Conservation (phyloP, 64 coral and sea anemone species). For the Stichodactyla helianthus region DNA sequence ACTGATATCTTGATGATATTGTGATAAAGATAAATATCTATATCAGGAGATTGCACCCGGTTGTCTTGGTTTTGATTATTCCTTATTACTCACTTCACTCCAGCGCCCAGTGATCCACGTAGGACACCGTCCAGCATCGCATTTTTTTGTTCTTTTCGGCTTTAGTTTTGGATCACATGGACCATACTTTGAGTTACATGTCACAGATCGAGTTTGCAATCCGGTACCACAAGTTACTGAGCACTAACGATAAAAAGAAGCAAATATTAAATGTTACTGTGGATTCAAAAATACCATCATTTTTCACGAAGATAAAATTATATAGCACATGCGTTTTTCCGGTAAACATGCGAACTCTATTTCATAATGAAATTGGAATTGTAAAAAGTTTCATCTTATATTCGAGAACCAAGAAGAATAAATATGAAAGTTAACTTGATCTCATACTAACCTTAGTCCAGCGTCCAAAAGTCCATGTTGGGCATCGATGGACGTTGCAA, state of each 20-base stretch:
- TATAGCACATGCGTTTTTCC: too few species aligned
- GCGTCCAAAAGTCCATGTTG: background rate
- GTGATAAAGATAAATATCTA: background rate
- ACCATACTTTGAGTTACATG: slow-evolving; percentile 23
- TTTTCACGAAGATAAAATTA: background rate
- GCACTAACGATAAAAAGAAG: slow-evolving; percentile 23
- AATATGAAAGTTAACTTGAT: background rate
- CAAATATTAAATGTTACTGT: background rate
- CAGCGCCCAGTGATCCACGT: slow-evolving; percentile 31
- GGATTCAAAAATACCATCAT: background rate
- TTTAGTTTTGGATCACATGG: slow-evolving; percentile 20
- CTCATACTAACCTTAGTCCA: background rate
- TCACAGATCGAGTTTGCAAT: slow-evolving; percentile 4
- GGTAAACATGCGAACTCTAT: too few species aligned
- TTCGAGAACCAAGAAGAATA: too few species aligned
- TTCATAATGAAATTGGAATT: too few species aligned
- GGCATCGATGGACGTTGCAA: slow-evolving; percentile 53
- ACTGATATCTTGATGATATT: too few species aligned
- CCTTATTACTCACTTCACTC: slow-evolving; percentile 28
- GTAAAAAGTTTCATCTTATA: too few species aligned
- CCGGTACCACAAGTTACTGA: slow-evolving; percentile 61
- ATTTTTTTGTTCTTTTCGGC: background rate
- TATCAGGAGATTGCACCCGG: background rate
- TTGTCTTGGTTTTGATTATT: background rate
- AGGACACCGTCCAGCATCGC: slow-evolving; percentile 25